These are phyloP conservation scores for Latrodectus hesperus DNA, from an alignment of 2,888 invertebrate species.

Conservation along the genomic window DNA sequence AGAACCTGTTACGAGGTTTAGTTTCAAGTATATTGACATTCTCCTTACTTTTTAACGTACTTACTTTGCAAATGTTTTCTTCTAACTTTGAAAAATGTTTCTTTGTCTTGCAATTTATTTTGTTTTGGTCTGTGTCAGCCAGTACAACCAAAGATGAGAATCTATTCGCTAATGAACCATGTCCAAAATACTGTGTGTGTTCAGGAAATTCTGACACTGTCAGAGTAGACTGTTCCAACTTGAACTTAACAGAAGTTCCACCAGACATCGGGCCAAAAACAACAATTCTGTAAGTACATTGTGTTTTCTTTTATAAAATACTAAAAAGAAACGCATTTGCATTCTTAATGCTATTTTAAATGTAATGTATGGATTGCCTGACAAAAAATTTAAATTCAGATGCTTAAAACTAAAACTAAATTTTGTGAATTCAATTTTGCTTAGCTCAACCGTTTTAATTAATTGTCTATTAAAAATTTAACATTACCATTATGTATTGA, in stretches of 20 bases:
- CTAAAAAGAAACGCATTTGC: too few species aligned
- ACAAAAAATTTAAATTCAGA: too few species aligned
- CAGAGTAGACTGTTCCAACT: constrained; percentile 61
- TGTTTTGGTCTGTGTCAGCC: constrained; percentile 21
- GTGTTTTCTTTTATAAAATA: not conserved
- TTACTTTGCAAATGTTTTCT: constrained; percentile 27
- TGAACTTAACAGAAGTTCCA: constrained; percentile 50
- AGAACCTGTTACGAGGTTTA: not conserved
- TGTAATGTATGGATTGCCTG: too few species aligned
- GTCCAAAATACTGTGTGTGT: constrained; percentile 51
- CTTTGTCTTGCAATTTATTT: constrained; percentile 37
- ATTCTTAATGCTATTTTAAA: too few species aligned
- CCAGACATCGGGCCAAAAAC: constrained; percentile 41
- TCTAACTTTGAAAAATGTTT: constrained; percentile 31
- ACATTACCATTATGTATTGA: too few species aligned
- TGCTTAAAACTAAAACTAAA: too few species aligned
- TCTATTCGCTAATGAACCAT: constrained; percentile 15
- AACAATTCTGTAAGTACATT: constrained; percentile 42
- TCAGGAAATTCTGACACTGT: constrained; percentile 45
- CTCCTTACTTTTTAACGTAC: not conserved
- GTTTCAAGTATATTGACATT: not conserved
- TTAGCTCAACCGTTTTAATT: too few species aligned
- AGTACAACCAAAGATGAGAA: constrained; percentile 14
- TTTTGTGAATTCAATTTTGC: too few species aligned
- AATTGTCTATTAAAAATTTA: too few species aligned